Evolutionary conservation across 2,113 vertebrate species (phyloP), one percentile per base, ranked within the genome.

Genomic region (Anhinga rufa): DNA sequence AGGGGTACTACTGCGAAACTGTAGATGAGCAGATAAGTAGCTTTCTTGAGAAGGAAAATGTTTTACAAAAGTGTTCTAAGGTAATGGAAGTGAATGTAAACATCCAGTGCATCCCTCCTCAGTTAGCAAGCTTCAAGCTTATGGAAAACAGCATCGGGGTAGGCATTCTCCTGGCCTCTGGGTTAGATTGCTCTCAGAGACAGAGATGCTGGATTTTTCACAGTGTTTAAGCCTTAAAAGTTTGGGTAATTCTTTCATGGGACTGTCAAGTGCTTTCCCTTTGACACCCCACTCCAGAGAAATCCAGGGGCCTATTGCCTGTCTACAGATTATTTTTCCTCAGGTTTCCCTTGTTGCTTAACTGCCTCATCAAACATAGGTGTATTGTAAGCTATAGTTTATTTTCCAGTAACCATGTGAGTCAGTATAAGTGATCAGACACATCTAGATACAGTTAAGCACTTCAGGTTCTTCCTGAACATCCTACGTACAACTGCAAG

Each of bases 321-420:
- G 38, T 34, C 83, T 44, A 32, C 26, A 40, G 61, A 28, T 72
- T 48, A 32, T 34, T 91, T 90, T 80, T 90, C 34, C 22, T 79
- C 28, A 61, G 38, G 29, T 84, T 89, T 79, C 49, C 49, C 24
- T 82, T 76, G 44, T 86, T 96, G 81, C 70, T 92, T 76, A 90
- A 85, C 9, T 55, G 57, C 24, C 13, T 48, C 38, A 68, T 62
- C 84, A 61, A 65, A 40, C 19, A 25, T 14, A 22, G 13, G 7
- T 82, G 31, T 21, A 29, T 10, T 52, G 74, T 79, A 57, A 54
- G 8, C 34, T 65, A 6, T 31, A 36, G 82, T 95, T 93, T 90
- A 85, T 89, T 95, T 94, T 83, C 82, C 84, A 36, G 89, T 69
- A 94, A 44, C 42, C 12, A 34, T 65, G 32, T 93, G 93, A 96